These are phyloP conservation scores for Etheostoma nigrum DNA, from an alignment of 2,797 vertebrate species.

Conservation along the genomic window DNA sequence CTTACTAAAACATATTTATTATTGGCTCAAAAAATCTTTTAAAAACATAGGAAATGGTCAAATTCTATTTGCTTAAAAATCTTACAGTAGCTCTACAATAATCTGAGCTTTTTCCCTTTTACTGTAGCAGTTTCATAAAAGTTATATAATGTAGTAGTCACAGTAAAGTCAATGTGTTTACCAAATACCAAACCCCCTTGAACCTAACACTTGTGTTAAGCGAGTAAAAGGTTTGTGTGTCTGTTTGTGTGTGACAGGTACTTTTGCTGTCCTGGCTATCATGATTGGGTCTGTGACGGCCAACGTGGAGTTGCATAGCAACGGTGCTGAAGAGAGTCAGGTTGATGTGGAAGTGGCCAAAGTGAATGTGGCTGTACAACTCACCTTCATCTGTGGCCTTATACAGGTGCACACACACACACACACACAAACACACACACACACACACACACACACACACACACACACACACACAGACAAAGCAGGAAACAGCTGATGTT, in stretches of 20 bases:
- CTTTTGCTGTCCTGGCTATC: constrained; percentile 90
- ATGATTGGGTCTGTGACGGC: constrained; percentile 89
- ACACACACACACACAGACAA: neutral
- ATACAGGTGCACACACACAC: constrained; percentile 86
- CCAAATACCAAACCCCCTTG: neutral
- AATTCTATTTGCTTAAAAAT: too few species aligned
- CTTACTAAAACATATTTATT: neutral
- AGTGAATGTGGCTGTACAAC: constrained; percentile 86
- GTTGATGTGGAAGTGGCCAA: constrained; percentile 77
- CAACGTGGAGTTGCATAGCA: constrained; percentile 81
- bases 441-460: constrained; percentile 13
- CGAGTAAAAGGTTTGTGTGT: constrained; percentile 11
- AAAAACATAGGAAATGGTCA: neutral
- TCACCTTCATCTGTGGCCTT: constrained; percentile 90
- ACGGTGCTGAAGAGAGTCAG: constrained; percentile 65
- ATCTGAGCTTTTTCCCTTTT: constrained; percentile 1
- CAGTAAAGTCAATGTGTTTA: neutral
- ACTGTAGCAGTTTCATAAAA: neutral
- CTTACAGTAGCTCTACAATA: neutral
- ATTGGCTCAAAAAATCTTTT: neutral
- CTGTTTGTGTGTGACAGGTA: constrained; percentile 76
- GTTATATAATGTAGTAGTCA: neutral
- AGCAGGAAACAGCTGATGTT: neutral
- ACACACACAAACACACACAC: constrained; percentile 11
- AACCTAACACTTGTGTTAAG: neutral